Conservation (phyloP, 2,888 invertebrate genomes). For the Lacanobia wlatinum region DNA sequence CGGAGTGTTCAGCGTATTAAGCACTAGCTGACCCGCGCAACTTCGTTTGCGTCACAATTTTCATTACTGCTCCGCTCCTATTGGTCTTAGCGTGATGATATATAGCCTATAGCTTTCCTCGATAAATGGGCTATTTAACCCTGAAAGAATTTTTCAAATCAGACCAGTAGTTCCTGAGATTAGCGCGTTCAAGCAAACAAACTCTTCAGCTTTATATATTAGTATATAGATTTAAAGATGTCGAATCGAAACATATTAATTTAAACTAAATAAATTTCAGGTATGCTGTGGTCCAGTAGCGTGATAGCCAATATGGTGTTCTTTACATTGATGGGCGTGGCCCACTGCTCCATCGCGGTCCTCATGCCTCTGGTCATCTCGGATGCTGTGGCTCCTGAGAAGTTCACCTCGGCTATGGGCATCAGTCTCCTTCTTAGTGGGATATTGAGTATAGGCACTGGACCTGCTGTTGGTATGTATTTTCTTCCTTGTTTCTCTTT, state of each 20-base stretch:
- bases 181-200: too few species aligned
- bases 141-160: too few species aligned
- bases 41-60: too few species aligned
- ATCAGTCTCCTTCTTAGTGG: conserved; percentile 29
- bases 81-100: too few species aligned
- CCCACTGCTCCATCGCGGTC: conserved; percentile 48
- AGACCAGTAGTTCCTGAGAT: too few species aligned
- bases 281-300: conserved; percentile 34
- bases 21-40: too few species aligned
- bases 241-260: neutral
- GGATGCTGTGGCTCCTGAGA: conserved; percentile 43
- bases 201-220: too few species aligned
- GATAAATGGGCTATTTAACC: too few species aligned
- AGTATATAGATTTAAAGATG: neutral
- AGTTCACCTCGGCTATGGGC: conserved; percentile 54
- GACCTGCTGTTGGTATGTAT: conserved; percentile 52
- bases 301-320: conserved; percentile 15
- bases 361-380: conserved; percentile 45
- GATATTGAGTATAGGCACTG: conserved; percentile 23
- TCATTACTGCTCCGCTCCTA: too few species aligned
- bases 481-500: neutral
- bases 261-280: conserved; percentile 24
- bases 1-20: neutral
- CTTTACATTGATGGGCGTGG: conserved; percentile 39
- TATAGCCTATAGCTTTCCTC: too few species aligned